Conservation (phyloP, 1,140 invertebrate genomes). For the Neodiprion fabricii region DNA sequence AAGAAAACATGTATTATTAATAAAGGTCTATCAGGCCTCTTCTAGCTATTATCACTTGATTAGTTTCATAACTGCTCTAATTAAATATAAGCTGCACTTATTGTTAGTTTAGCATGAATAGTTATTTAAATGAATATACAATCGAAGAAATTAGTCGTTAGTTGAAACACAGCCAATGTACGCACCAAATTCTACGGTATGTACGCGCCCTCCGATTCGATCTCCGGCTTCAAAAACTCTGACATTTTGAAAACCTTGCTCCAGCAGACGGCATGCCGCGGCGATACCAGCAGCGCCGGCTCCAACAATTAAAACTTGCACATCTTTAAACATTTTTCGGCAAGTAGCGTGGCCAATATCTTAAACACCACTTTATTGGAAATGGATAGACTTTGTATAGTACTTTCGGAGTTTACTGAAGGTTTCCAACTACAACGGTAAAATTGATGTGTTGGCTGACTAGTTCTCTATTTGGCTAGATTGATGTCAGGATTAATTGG, state of each 20-base stretch:
- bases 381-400: too few relatives aligned
- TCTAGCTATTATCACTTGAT: neutral
- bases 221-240: conserved; percentile 73
- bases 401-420: too few relatives aligned
- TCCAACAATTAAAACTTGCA: conserved; percentile 57
- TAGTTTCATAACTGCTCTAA: too few relatives aligned
- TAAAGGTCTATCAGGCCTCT: neutral
- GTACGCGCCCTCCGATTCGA: conserved; percentile 75
- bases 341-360: too few relatives aligned
- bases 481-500: too few relatives aligned
- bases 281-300: conserved; percentile 68
- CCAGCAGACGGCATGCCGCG: conserved; percentile 62
- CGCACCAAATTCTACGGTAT: conserved; percentile 65
- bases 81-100: too few relatives aligned
- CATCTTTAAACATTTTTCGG: neutral
- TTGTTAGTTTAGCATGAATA: too few relatives aligned
- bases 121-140: neutral
- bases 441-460: too few relatives aligned
- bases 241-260: conserved; percentile 63
- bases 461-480: too few relatives aligned
- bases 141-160: too few relatives aligned
- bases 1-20: conserved; percentile 1
- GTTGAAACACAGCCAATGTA: neutral
- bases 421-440: too few relatives aligned
- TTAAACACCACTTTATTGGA: too few relatives aligned